These are phyloP conservation scores for Saxicola maurus DNA, from an alignment of 2,797 vertebrate species.

Conservation along the genomic window DNA sequence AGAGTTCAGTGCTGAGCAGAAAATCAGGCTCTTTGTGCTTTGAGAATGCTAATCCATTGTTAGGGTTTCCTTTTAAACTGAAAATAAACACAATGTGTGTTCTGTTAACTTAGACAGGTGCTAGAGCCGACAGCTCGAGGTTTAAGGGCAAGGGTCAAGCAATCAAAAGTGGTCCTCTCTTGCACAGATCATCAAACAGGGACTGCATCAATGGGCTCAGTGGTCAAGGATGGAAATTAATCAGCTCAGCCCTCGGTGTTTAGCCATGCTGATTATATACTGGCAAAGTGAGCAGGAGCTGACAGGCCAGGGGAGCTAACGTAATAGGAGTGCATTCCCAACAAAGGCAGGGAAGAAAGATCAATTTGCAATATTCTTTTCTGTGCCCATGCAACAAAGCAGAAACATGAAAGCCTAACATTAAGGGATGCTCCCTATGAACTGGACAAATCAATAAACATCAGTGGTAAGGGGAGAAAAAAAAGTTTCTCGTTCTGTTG, in stretches of 20 bases:
- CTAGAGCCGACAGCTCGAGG: slow-evolving; percentile 63
- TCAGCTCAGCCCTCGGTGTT: slow-evolving; percentile 82
- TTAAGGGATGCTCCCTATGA: slow-evolving; percentile 90
- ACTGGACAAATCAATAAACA: slow-evolving; percentile 94
- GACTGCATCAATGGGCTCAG: slow-evolving; percentile 83
- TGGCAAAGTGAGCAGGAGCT: slow-evolving; percentile 68
- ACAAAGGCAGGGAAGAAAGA: slow-evolving; percentile 85
- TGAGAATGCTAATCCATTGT: slow-evolving; percentile 56
- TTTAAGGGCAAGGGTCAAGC: slow-evolving; percentile 81
- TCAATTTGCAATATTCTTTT: slow-evolving; percentile 97
- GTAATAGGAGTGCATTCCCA: slow-evolving; percentile 78
- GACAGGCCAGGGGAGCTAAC: slow-evolving; percentile 73
- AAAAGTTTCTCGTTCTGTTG: slow-evolving; percentile 72
- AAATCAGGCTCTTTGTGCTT: slow-evolving; percentile 45
- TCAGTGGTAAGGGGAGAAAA: slow-evolving; percentile 71
- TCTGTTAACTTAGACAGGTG: slow-evolving; percentile 72
- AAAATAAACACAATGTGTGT: slow-evolving; percentile 28
- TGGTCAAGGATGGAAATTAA: slow-evolving; percentile 82
- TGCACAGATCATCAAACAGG: slow-evolving; percentile 88
- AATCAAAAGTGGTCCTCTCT: slow-evolving; percentile 90
- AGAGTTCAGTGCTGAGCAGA: slow-evolving; percentile 3
- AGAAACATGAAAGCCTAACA: slow-evolving; percentile 91
- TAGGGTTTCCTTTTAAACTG: slow-evolving; percentile 53
- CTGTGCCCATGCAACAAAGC: slow-evolving; percentile 85
- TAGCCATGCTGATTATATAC: slow-evolving; percentile 81